phyloP scores from a whole-genome alignment of 2,113 vertebrate genomes.

The Sorex araneus region DNA sequence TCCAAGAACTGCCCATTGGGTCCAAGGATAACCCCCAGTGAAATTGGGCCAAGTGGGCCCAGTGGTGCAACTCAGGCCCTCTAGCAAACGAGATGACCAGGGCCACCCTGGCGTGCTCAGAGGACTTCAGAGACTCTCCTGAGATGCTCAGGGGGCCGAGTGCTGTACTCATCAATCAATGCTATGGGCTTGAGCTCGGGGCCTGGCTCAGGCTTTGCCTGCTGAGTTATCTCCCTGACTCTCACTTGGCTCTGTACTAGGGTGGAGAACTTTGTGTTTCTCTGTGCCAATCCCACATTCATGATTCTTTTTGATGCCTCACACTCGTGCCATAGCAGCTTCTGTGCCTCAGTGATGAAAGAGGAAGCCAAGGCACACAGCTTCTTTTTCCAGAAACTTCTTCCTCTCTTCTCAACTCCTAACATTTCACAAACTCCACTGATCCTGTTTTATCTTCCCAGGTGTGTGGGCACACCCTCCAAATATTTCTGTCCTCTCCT shows the following conservation, averaged over 20 bases:
- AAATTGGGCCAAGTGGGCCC: no score
- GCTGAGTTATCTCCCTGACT: background rate
- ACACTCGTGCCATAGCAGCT: background rate
- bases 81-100: no score
- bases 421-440: background rate
- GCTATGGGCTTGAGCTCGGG: no score
- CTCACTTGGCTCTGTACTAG: background rate
- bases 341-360: background rate
- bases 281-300: background rate
- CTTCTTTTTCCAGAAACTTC: background rate
- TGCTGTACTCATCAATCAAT: no score
- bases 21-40: no score
- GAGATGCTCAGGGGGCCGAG: no score
- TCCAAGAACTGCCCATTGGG: no score
- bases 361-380: background rate
- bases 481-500: background rate
- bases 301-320: background rate
- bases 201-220: background rate
- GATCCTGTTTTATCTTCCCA: background rate
- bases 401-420: background rate
- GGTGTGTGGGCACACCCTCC: no score
- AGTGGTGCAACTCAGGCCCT: no score
- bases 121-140: no score
- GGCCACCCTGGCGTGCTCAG: no score
- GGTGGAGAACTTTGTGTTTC: background rate